Base-by-base conservation (phyloP, 2,888 invertebrate genomes). In the Scaptomyza polygonia region DNA sequence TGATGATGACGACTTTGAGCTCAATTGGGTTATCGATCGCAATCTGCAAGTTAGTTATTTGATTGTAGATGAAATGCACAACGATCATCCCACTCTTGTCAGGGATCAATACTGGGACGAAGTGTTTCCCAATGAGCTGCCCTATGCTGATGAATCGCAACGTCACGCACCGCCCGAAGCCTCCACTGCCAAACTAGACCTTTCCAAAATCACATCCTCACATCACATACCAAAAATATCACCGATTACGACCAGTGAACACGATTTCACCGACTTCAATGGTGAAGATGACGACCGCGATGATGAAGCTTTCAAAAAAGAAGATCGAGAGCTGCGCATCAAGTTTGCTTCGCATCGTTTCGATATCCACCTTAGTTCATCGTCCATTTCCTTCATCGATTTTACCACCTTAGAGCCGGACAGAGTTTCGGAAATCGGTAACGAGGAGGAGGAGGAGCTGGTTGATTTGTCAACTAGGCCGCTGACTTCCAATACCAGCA, bases 31-130 rank as follows among this genome's bases (percentile, higher is more conserved):
- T 3, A 88, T 86, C 16, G 85, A 86, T 47, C 94, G 97, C 79
- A 97, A 86, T 72, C 78, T 90, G 32, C 91, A 97, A 95, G 96
- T 97, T 25, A 96, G 97, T 18, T 97, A 97, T 92, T 93, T 97
- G 90, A 97, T 97, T 79, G 97, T 97, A 32, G 97, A 97, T 89
- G 97, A 97, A 92, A 97, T 97, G 97, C 97, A 97, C 89, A 96
- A 97, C 91, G 96, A 97, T 81, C 97, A 97, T 92, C 97, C 97
- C 0, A 95, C 96, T 89, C 91, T 97, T 71, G 95, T 97, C 44
- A 94, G 93, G 57, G 97, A 97, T 92, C 97, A 97, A 89, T 97
- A 97, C 89, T 97, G 97, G 97, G 97, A 97, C 88, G 95, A 96
- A 89, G 94, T 96, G 68, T 96, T 96, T 89, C 97, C 97, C 0